Evolutionary conservation across 2,113 vertebrate genomes (phyloP).

Genomic region (Rhinichthys klamathensis): DNA sequence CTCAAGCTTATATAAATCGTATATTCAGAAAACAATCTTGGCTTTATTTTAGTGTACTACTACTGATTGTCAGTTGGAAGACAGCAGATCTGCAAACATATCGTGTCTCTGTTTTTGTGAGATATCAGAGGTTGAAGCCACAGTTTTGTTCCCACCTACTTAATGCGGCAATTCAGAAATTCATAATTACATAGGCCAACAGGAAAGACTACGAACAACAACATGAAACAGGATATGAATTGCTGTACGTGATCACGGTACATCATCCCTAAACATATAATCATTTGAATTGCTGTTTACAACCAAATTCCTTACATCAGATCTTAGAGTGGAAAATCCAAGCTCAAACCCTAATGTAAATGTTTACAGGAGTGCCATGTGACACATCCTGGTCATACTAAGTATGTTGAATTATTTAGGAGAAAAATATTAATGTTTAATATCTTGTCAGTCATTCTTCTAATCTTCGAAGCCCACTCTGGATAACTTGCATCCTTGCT

Average conservation of each 20-base stretch:
- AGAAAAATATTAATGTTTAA: constrained; percentile 21
- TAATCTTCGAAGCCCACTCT: background rate
- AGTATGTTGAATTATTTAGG: background rate
- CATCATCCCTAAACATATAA: background rate
- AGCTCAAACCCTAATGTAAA: background rate
- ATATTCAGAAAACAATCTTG: constrained; percentile 36
- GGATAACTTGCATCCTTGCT: background rate
- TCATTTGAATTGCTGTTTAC: background rate
- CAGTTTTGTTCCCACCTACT: background rate
- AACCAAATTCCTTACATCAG: background rate
- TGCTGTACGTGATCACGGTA: background rate
- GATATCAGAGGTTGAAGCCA: background rate
- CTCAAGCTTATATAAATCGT: constrained; percentile 37
- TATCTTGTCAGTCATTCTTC: background rate
- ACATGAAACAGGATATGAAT: constrained; percentile 2
- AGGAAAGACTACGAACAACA: background rate
- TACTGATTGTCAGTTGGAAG: background rate
- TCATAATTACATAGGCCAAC: background rate
- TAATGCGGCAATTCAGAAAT: background rate
- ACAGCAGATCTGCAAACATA: background rate
- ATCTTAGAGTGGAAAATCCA: background rate
- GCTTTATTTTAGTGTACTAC: background rate
- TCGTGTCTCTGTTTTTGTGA: background rate
- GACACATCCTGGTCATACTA: background rate
- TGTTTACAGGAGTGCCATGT: background rate